Percentiles rank a stretch among this genome's conserved stretches.
phyloP scores from a whole-genome alignment of 2,113 vertebrate species.

The Elephas maximus region DNA sequence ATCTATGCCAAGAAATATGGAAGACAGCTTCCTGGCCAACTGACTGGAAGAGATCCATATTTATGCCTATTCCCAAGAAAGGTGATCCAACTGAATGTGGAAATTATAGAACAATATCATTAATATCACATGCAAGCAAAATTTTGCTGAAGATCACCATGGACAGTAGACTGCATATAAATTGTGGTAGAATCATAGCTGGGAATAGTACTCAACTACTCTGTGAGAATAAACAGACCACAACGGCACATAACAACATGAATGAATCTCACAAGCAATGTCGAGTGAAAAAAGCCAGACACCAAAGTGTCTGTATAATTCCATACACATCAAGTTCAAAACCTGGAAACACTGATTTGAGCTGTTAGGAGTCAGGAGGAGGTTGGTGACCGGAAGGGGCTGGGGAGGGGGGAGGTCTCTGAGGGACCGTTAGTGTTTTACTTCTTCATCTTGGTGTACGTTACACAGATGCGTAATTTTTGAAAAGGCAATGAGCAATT shows the following conservation, averaged over 20 bases:
- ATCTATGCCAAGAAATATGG: too few species aligned
- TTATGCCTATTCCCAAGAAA: too few species aligned
- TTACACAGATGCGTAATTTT: not conserved
- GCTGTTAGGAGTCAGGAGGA: not conserved
- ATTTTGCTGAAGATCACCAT: not conserved
- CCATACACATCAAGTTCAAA: not conserved
- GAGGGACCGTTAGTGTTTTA: not conserved
- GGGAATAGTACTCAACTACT: not conserved
- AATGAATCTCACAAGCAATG: not conserved
- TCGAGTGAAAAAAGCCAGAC: not conserved
- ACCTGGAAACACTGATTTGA: not conserved
- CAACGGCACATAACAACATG: fast-evolving
- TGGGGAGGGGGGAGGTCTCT: not conserved
- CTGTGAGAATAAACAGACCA: not conserved
- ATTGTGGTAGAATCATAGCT: fast-evolving
- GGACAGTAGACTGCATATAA: fast-evolving
- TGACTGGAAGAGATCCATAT: too few species aligned
- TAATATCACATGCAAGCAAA: too few species aligned
- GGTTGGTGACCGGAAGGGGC: not conserved
- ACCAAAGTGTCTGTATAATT: not conserved
- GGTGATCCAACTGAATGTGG: too few species aligned
- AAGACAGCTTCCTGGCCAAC: too few species aligned
- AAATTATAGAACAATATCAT: too few species aligned
- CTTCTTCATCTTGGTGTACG: not conserved
- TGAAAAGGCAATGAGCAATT: not conserved